Evolutionary conservation across 2,797 vertebrate genomes (phyloP).

Genomic region (Parauchenoglanis punctatus): DNA sequence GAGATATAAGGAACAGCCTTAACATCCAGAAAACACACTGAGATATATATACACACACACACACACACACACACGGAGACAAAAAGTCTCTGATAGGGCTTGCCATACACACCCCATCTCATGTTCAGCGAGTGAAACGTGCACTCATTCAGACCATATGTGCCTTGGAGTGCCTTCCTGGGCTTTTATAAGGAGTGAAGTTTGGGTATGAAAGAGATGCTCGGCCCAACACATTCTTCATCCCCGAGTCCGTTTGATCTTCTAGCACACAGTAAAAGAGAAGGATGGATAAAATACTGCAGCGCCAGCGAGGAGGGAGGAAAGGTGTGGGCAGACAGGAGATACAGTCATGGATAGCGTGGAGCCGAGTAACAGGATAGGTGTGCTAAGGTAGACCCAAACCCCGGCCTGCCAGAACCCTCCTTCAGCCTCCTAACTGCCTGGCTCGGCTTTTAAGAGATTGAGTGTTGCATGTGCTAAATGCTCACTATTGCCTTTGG

Average conservation of each 20-base stretch:
- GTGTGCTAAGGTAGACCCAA: conserved; percentile 32
- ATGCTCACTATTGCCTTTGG: conserved; percentile 32
- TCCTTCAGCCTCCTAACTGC: background rate
- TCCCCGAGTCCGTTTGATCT: conserved; percentile 19
- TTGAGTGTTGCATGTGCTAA: conserved; percentile 14
- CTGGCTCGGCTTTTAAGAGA: conserved; percentile 10
- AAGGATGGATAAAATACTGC: background rate
- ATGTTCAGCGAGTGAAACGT: background rate
- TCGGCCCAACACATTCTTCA: conserved; percentile 37
- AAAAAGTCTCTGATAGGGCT: background rate
- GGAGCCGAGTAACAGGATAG: conserved; percentile 35
- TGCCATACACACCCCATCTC: conserved; percentile 8
- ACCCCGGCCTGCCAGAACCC: conserved; percentile 8
- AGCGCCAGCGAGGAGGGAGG: conserved; percentile 15
- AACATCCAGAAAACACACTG: background rate
- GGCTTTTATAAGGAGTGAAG: conserved; percentile 32
- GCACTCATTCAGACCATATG: conserved; percentile 44
- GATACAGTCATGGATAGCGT: conserved; percentile 22
- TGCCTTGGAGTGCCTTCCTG: conserved; percentile 19
- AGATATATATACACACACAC: background rate
- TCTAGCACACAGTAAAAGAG: conserved; percentile 15
- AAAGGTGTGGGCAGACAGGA: conserved; percentile 33
- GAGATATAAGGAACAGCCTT: background rate
- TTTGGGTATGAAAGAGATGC: conserved; percentile 37
- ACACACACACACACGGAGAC: background rate